Evolutionary conservation across 2,888 invertebrate species (phyloP).

Genomic region (Drosophila limbata): DNA sequence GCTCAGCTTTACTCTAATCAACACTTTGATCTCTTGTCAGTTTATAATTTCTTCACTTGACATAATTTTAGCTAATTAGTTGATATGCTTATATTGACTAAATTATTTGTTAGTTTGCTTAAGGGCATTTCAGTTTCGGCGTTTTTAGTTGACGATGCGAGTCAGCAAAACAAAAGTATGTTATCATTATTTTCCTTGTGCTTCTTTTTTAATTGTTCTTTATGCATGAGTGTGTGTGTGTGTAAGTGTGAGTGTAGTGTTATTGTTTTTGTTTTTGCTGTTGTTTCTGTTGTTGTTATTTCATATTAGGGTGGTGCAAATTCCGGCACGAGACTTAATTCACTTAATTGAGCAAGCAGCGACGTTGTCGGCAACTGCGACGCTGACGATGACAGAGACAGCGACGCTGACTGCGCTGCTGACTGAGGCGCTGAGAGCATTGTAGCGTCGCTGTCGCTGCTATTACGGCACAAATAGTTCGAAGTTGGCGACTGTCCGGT

Average conservation of each 20-base stretch:
- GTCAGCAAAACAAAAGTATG: constrained; percentile 28
- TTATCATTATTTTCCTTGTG: constrained; percentile 49
- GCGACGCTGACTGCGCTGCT: constrained; percentile 3
- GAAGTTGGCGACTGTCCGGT: constrained; percentile 68
- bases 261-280: constrained; percentile 51
- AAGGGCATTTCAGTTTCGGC: constrained; percentile 35
- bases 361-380: constrained; percentile 31
- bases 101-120: constrained; percentile 1
- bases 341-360: constrained; percentile 79
- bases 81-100: background rate
- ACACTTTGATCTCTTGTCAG: background rate
- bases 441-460: constrained; percentile 27
- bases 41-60: background rate
- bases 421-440: constrained; percentile 28
- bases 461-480: constrained; percentile 66
- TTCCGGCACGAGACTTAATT: constrained; percentile 82
- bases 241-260: constrained; percentile 8
- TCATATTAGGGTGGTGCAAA: constrained; percentile 72
- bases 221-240: constrained; percentile 18
- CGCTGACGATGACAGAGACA: constrained; percentile 7
- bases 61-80: constrained; percentile 7
- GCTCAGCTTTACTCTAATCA: background rate
- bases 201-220: constrained; percentile 70
- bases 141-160: constrained; percentile 1
- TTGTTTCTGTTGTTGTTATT: constrained; percentile 25